Base-by-base conservation (phyloP, 2,797 vertebrate genomes). In the Cichlasoma orientale region DNA sequence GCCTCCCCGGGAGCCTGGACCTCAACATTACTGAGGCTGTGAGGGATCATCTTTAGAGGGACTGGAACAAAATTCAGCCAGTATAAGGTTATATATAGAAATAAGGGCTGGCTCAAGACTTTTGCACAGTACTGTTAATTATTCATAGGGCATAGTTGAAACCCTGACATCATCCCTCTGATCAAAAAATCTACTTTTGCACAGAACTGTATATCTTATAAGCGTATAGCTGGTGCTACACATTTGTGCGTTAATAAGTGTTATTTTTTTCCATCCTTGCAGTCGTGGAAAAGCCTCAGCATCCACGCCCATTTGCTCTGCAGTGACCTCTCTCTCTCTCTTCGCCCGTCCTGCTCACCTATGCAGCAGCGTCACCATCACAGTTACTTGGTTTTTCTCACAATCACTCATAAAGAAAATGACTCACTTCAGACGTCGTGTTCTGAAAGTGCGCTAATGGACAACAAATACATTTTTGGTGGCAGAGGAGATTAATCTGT, bases 251-350 rank as follows among this genome's bases (percentile, higher is more conserved):
- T 25, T 25, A 18, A 63, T 3, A 63, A 18, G 38, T 25, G 8
- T 27, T 66, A 44, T 66, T 44, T 66, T 44, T 63, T 38, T 4
- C 36, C 44, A 1, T 63, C 14, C n/a, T 41, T 16, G 41, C 21
- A 0, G 0, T 63, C 21, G 44, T 25, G n/a, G 0, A 44, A 41
- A 63, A 18, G 13, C 7, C 14, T 18, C 23, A 25, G 21, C 36
- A 23, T 41, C 36, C 2, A 25, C 11, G 8, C 18, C 13, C 21
- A 21, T 18, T 25, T 44, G 21, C 59, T 44, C 36, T 63, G 21
- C 36, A 63, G 59, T 44, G 59, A 66, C 4, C 5, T 5, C 38
- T 44, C 5, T 44, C 23, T 12, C 3, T 44, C 44, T 44, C 8
- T 33, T 18, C 27, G 9, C 2, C 41, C 4, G 2, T 63, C 21